A percentile compares a stretch with the other conserved stretches of the same genome.
These are phyloP conservation scores for Synanthedon myopaeformis DNA, from an alignment of 2,888 invertebrate species.

Conservation along the genomic window DNA sequence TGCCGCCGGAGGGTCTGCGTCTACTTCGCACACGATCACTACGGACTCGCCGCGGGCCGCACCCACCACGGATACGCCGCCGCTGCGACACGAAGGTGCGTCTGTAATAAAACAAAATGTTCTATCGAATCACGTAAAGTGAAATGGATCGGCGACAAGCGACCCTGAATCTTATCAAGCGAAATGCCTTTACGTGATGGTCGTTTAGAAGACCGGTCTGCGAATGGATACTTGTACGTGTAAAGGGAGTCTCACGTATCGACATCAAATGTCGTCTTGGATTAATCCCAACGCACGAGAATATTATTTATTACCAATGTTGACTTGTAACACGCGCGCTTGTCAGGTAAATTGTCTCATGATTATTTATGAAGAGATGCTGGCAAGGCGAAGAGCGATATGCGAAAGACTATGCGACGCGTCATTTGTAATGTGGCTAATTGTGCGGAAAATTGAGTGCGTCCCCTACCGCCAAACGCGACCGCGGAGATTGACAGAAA, in stretches of 20 bases:
- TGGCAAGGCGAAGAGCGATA: neutral
- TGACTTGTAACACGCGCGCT: neutral
- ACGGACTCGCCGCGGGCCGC: constrained; percentile 89
- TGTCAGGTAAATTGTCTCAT: neutral
- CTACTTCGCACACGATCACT: constrained; percentile 89
- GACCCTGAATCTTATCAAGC: constrained; percentile 10
- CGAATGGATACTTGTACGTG: neutral
- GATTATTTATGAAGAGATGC: neutral
- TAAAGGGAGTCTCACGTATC: neutral
- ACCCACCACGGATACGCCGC: constrained; percentile 85
- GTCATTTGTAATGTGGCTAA: constrained; percentile 7
- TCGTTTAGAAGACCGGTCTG: neutral
- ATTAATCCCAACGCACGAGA: neutral
- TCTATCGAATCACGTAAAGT: constrained; percentile 20
- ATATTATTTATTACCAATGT: neutral
- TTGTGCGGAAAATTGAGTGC: constrained; percentile 15
- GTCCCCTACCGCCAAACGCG: constrained; percentile 5
- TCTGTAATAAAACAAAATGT: constrained; percentile 62
- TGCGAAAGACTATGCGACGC: neutral
- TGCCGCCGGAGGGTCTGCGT: constrained; percentile 91
- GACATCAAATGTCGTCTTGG: neutral
- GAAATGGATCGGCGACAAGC: constrained; percentile 17
- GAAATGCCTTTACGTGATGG: constrained; percentile 11
- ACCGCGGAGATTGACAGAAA: neutral
- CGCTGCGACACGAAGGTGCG: constrained; percentile 82